Evolutionary conservation across 2,888 invertebrate species (phyloP).

Genomic region (Baccha elongata): DNA sequence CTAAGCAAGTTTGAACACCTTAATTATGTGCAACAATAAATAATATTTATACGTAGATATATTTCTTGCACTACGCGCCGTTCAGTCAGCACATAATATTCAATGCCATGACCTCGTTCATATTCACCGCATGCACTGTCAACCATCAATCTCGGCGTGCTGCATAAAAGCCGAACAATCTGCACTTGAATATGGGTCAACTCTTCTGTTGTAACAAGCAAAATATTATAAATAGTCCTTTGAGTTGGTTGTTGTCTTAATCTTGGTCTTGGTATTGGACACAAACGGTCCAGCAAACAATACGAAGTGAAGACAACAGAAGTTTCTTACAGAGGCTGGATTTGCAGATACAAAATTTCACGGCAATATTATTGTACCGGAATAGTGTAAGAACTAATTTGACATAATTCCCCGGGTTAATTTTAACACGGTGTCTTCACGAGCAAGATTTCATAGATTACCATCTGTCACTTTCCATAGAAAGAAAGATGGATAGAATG

Average conservation of each 20-base stretch:
- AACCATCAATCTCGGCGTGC: slow-evolving; percentile 68
- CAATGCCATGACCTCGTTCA: slow-evolving; percentile 72
- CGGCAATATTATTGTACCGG: too few relatives aligned
- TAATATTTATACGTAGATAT: slow-evolving; percentile 59
- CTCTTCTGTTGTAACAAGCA: slow-evolving; percentile 51
- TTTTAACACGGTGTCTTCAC: too few relatives aligned
- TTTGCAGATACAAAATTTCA: not conserved
- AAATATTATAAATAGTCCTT: slow-evolving; percentile 68
- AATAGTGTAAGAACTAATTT: too few relatives aligned
- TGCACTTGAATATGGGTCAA: slow-evolving; percentile 68
- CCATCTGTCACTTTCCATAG: too few relatives aligned
- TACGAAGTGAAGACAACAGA: slow-evolving; percentile 50
- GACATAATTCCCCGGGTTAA: too few relatives aligned
- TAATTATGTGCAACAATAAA: slow-evolving; percentile 72
- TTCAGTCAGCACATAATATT: slow-evolving; percentile 33
- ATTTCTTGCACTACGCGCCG: slow-evolving; percentile 34
- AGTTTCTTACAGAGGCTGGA: not conserved
- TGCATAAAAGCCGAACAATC: slow-evolving; percentile 44
- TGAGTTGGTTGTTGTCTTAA: slow-evolving; percentile 41
- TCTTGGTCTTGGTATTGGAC: slow-evolving; percentile 20
- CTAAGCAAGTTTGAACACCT: slow-evolving; percentile 42
- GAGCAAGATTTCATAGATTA: too few relatives aligned
- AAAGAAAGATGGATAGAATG: too few relatives aligned
- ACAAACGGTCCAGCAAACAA: slow-evolving; percentile 37
- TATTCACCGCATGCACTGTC: slow-evolving; percentile 61